These are phyloP conservation scores for Poecilia velifera DNA, from an alignment of 2,797 vertebrate species.

Conservation along the genomic window DNA sequence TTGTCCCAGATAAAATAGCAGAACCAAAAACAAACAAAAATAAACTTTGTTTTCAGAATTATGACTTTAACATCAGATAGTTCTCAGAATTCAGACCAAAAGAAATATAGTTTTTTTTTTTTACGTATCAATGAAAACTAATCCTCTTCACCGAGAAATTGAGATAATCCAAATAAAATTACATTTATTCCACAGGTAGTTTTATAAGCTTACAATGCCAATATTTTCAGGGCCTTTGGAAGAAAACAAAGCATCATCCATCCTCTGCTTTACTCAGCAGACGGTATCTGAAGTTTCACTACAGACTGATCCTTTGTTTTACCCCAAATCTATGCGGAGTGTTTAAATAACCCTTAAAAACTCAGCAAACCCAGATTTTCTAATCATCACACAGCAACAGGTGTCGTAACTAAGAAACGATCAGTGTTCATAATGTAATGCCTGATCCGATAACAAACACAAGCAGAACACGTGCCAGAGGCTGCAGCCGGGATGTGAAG, in stretches of 20 bases:
- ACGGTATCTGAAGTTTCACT: background rate
- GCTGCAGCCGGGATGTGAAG: slow-evolving; percentile 20
- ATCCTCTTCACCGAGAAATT: background rate
- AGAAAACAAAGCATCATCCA: too few relatives aligned
- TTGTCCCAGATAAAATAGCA: too few relatives aligned
- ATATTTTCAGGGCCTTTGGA: background rate
- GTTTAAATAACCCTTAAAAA: background rate
- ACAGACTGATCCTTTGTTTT: background rate
- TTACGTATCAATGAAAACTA: background rate
- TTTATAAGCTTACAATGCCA: background rate
- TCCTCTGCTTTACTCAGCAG: background rate
- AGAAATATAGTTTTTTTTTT: too few relatives aligned
- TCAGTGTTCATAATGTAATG: background rate
- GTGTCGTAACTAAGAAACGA: background rate
- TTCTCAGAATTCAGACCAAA: too few relatives aligned
- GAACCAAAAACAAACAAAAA: too few relatives aligned
- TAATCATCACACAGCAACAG: background rate
- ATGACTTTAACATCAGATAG: background rate
- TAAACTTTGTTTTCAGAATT: background rate
- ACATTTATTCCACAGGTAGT: background rate
- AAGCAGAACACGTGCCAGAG: background rate
- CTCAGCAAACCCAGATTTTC: too few relatives aligned
- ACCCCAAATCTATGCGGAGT: background rate
- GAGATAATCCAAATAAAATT: background rate
- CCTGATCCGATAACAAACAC: background rate